phyloP scores from a whole-genome alignment of 1,140 invertebrate species.

The Diachasma alloeum region DNA sequence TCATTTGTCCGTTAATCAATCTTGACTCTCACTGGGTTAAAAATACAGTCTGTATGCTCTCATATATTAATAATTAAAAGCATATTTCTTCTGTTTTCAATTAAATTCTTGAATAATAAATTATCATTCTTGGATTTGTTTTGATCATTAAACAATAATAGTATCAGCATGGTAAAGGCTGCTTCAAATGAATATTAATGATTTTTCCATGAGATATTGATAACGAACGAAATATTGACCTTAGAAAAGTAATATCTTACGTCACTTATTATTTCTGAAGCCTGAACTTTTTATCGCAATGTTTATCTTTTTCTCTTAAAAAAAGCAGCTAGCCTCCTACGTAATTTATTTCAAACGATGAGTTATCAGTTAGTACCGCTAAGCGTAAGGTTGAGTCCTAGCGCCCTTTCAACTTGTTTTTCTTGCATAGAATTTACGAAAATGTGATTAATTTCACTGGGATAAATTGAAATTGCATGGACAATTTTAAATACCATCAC shows the following conservation, averaged over 20 bases:
- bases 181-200: not conserved
- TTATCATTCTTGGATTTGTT: not conserved
- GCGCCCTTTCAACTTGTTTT: not conserved
- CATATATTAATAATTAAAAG: slow-evolving; percentile 49
- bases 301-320: not conserved
- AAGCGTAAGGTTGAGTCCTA: not conserved
- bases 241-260: not conserved
- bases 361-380: not conserved
- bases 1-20: slow-evolving; percentile 43
- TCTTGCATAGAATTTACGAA: not conserved
- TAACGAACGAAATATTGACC: slow-evolving; percentile 8
- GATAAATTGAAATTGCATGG: not conserved
- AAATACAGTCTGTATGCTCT: slow-evolving; percentile 62
- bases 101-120: not conserved
- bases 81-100: slow-evolving; percentile 29
- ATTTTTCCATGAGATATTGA: slow-evolving; percentile 3
- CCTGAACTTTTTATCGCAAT: not conserved
- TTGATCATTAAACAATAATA: slow-evolving; percentile 2
- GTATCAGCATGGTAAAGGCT: not conserved
- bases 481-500: slow-evolving; percentile 6
- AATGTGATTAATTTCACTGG: not conserved
- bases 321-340: slow-evolving; percentile 3
- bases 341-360: not conserved
- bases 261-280: not conserved
- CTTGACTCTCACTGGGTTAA: slow-evolving; percentile 54